Base-by-base conservation (phyloP, 2,888 invertebrate species). In the Stenodema calcarata region DNA sequence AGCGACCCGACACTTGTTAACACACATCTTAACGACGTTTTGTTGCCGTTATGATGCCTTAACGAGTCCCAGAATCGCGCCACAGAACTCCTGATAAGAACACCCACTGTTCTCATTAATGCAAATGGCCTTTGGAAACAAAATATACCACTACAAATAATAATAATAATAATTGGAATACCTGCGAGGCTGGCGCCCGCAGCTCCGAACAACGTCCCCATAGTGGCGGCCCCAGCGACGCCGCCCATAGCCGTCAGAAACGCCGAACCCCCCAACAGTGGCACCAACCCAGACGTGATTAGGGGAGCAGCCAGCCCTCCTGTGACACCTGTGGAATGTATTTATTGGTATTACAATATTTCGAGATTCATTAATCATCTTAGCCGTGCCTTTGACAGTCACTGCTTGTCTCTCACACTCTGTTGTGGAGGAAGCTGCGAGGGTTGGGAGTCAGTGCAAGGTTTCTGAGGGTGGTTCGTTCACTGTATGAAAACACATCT, bases 301-400 rank as follows among this genome's bases (percentile, higher is more conserved):
- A 94, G 90, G 14, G 94, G 95, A 14, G 94, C 94, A 6, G 94
- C 94, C 75, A 95, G 91, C 42, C 94, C 94, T 62, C 94, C 94
- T 0, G 94, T 94, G 84, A 95, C 90, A 70, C 88, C 88, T 88
- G 23, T 1, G 27, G 11, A 50, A 87, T 7, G 35, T 35, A 35
- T 35, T 35, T 35, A 35, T 35, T 35, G 2, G 7, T 4, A 35
- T 35, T 2, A 2, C 35, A 35, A n/a, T n/a, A n/a, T n/a, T n/a
- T n/a, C n/a, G n/a, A n/a, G n/a, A n/a, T n/a, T n/a, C n/a, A n/a
- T n/a, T n/a, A n/a, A n/a, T n/a, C n/a, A n/a, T n/a, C n/a, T 47
- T 47, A 1, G 16, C 12, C 1, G 12, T 2, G 2, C 3, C 12
- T 47, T 16, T 12, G 1, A 16, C 12, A 16, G 47, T 2, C n/a